Base-by-base conservation (phyloP, 2,888 invertebrate genomes). In the Tipula unca region DNA sequence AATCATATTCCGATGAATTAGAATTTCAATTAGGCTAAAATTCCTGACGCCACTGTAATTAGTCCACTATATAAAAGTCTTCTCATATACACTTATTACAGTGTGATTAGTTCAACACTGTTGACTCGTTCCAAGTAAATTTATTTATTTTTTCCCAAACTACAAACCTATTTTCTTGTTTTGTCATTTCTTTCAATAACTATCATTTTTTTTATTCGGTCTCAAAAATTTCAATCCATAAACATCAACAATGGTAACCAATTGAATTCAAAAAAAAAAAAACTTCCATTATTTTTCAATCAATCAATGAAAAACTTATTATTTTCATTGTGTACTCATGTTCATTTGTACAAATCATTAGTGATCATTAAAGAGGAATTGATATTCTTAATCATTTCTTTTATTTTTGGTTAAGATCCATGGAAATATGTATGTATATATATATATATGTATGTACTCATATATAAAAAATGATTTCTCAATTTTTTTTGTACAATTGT, bases 261-360 rank as follows among this genome's bases (percentile, higher is more conserved):
- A 69, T 69, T 69, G 69, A 69, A 69, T 25, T 69, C 10, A 69
- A 25, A 69, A 69, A 69, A 10, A 25, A 69, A 25, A 69, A 69
- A 69, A n/a, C n/a, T 69, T 69, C 48, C n/a, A 69, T 69, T 69
- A 69, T 69, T 69, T 69, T 25, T 69, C 69, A 69, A 69, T 69
- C 69, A 69, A 69, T 69, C 69, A 69, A 69, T 25, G 25, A 69
- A 69, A 48, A 10, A 69, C 25, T 69, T 69, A 69, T 69, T 69
- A 69, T 69, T 20, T 25, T 3, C 25, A 69, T 69, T 69, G 69
- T 69, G 69, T 69, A 13, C 69, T 13, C 8, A 69, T 69, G 69
- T 69, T 69, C 69, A 69, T 69, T 69, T 69, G 25, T 69, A 69
- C 69, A 25, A 69, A 69, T 69, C 69, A 69, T 69, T 69, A 69